Percentiles rank a stretch among this genome's conserved stretches.
These are phyloP conservation scores for Petrocephalus microphthalmus DNA, from an alignment of 2,113 vertebrate species.

Conservation along the genomic window DNA sequence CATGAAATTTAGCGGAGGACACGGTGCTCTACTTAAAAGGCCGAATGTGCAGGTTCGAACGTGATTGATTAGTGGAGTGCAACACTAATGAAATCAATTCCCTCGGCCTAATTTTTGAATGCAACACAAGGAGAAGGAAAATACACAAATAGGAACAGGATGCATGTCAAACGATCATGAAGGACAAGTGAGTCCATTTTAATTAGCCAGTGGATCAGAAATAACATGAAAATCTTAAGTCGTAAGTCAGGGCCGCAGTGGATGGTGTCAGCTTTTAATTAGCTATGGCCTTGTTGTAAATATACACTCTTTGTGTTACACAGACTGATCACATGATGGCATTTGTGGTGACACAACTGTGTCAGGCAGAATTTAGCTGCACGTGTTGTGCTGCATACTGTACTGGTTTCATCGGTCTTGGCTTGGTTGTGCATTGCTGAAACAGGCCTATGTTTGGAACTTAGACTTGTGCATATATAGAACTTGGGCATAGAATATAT, in stretches of 20 bases:
- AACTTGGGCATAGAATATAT: not conserved
- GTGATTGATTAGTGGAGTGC: conserved; percentile 66
- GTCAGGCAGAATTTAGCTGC: conserved; percentile 1
- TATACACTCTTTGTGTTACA: conserved; percentile 33
- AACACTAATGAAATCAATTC: conserved; percentile 59
- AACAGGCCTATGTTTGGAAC: not conserved
- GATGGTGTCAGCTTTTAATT: conserved; percentile 59
- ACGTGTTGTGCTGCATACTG: not conserved
- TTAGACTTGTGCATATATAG: not conserved
- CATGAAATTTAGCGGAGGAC: conserved; percentile 39
- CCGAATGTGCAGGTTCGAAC: conserved; percentile 42
- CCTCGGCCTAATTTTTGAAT: conserved; percentile 65
- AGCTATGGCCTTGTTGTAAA: conserved; percentile 47
- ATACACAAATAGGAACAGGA: conserved; percentile 49
- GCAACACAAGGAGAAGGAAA: conserved; percentile 53
- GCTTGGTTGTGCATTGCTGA: not conserved
- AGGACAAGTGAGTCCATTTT: conserved; percentile 55
- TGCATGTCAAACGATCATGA: conserved; percentile 33
- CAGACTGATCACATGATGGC: conserved; percentile 35
- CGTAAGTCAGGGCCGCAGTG: conserved; percentile 54
- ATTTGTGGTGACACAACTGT: conserved; percentile 13
- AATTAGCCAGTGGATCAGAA: conserved; percentile 62
- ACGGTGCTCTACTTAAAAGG: conserved; percentile 53
- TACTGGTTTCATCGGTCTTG: not conserved
- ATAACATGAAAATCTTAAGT: conserved; percentile 55